Conservation (phyloP, 2,113 vertebrate genomes). For the Tretioscincus oriximinensis region DNA sequence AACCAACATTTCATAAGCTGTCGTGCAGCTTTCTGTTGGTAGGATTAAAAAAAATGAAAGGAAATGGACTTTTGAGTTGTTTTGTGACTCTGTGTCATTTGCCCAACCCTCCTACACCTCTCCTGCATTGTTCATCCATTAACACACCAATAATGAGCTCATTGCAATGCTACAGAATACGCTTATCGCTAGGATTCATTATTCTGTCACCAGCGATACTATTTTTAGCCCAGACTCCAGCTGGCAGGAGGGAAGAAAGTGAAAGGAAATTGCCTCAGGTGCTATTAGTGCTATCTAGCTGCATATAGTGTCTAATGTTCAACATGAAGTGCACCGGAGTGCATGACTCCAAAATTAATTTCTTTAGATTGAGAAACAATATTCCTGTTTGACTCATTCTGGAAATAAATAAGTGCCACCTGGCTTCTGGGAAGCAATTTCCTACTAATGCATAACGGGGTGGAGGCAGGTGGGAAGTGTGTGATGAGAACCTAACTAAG, state of each 20-base stretch:
- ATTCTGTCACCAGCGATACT: slow-evolving; percentile 48
- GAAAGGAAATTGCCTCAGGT: slow-evolving; percentile 47
- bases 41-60: not conserved
- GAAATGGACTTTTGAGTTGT: slow-evolving; percentile 14
- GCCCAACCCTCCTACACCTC: slow-evolving; percentile 13
- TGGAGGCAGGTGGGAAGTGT: not conserved
- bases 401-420: slow-evolving; percentile 14
- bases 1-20: slow-evolving; percentile 43
- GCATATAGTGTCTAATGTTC: slow-evolving; percentile 52
- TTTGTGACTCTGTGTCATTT: slow-evolving; percentile 29
- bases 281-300: slow-evolving; percentile 60
- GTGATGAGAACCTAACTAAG: not conserved
- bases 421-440: slow-evolving; percentile 32
- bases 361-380: slow-evolving; percentile 41
- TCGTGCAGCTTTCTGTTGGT: slow-evolving; percentile 26
- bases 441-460: slow-evolving; percentile 19
- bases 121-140: slow-evolving; percentile 47
- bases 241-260: slow-evolving; percentile 48
- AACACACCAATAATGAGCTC: slow-evolving; percentile 50
- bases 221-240: slow-evolving; percentile 57
- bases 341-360: slow-evolving; percentile 46
- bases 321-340: slow-evolving; percentile 47
- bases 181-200: slow-evolving; percentile 53
- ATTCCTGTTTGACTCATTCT: slow-evolving; percentile 21
- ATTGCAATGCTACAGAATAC: not conserved